Conservation (phyloP, 37 sponge, comb jelly and placozoan species). For the Spongia lamella region DNA sequence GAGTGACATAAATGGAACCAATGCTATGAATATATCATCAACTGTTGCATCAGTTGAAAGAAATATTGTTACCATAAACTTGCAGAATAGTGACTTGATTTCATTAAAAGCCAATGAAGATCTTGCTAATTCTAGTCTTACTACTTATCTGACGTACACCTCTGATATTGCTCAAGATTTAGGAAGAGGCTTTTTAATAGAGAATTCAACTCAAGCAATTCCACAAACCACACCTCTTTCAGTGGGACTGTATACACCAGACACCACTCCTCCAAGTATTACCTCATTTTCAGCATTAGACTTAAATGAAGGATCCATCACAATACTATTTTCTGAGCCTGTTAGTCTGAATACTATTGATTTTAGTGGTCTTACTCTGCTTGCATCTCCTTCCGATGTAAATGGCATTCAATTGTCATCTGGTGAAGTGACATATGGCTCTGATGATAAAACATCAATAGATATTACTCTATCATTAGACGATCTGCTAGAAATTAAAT, state of each 20-base stretch:
- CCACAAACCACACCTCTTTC: slow-evolving; percentile 24
- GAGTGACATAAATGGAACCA: slow-evolving; percentile 43
- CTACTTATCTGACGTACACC: slow-evolving; percentile 65
- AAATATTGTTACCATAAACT: slow-evolving; percentile 35
- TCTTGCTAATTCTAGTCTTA: slow-evolving; percentile 38
- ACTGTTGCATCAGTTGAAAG: slow-evolving; percentile 23
- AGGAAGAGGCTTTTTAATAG: slow-evolving; percentile 36
- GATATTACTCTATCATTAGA: slow-evolving; percentile 42
- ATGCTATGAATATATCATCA: slow-evolving; percentile 41
- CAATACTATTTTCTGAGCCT: slow-evolving; percentile 69
- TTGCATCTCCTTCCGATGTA: slow-evolving; percentile 14
- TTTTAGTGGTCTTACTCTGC: slow-evolving; percentile 53
- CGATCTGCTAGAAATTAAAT: slow-evolving; percentile 71
- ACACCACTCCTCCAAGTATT: slow-evolving; percentile 61
- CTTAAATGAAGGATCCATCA: slow-evolving; percentile 65
- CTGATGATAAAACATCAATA: slow-evolving; percentile 27
- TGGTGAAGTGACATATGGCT: slow-evolving; percentile 23
- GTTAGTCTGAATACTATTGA: slow-evolving; percentile 59
- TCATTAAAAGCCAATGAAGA: slow-evolving; percentile 54
- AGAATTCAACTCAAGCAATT: not conserved
- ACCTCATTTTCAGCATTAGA: slow-evolving; percentile 60
- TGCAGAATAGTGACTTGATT: slow-evolving; percentile 46
- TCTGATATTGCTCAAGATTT: slow-evolving; percentile 51
- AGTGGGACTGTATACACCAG: slow-evolving; percentile 45
- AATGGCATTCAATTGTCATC: slow-evolving; percentile 42